These are phyloP conservation scores for Nematostella vectensis DNA, from an alignment of 92 coral and sea anemone genomes.

Conservation along the genomic window DNA sequence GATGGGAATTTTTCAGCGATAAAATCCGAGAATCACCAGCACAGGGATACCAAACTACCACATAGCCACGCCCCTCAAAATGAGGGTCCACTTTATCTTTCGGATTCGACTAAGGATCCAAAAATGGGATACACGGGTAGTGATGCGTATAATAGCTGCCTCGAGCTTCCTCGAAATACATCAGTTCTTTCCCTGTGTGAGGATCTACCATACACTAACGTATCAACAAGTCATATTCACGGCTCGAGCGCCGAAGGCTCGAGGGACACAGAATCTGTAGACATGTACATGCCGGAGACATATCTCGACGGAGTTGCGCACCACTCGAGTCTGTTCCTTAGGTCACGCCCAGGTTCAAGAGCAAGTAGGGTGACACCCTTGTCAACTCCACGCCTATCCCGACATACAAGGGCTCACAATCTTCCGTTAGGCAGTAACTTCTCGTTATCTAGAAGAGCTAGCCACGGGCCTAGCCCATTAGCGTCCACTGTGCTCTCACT, in stretches of 20 bases:
- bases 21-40: no score
- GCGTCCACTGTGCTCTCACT: neutral
- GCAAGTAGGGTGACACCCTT: slow-evolving; percentile 9
- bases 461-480: neutral
- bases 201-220: no score
- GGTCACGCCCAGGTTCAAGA: slow-evolving; percentile 13
- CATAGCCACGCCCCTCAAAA: no score
- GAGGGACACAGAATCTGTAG: slow-evolving; percentile 10
- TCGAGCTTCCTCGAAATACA: no score
- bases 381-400: slow-evolving; percentile 15
- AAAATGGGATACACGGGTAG: no score
- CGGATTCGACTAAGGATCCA: neutral
- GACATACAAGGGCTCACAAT: neutral
- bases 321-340: slow-evolving; percentile 12
- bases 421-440: no score
- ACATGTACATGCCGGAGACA: slow-evolving; percentile 19
- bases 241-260: no score
- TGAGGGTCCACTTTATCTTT: no score
- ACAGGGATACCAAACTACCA: no score
- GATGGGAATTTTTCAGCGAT: neutral
- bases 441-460: neutral
- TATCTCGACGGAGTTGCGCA: slow-evolving; percentile 23
- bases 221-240: no score
- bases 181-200: no score
- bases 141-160: no score